phyloP scores from a whole-genome alignment of 2,797 vertebrate species.

The Varecia variegata region DNA sequence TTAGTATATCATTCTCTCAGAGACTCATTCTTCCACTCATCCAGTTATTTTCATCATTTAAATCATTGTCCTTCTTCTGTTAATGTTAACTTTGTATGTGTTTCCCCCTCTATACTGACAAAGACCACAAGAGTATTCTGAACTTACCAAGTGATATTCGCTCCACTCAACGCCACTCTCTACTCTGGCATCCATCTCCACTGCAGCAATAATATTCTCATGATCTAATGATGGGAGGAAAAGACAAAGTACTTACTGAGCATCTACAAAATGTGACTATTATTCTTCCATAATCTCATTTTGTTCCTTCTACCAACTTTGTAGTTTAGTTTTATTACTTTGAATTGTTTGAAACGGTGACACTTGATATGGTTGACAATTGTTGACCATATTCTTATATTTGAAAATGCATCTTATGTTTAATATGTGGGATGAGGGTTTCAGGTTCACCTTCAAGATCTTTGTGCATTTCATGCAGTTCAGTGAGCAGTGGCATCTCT shows the following conservation, averaged over 20 bases:
- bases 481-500: background rate
- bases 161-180: background rate
- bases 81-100: background rate
- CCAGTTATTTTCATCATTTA: background rate
- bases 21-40: background rate
- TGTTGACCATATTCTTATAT: background rate
- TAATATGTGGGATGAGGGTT: too few relatives aligned
- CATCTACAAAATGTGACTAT: too few relatives aligned
- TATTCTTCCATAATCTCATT: background rate
- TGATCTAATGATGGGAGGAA: background rate
- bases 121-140: background rate
- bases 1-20: background rate
- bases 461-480: background rate
- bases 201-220: background rate
- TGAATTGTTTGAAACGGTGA: background rate
- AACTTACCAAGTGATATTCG: background rate
- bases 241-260: background rate
- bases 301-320: background rate
- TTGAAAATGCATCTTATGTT: background rate
- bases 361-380: too few relatives aligned
- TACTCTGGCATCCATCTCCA: background rate
- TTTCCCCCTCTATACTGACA: background rate
- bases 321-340: background rate
- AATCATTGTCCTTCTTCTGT: background rate
- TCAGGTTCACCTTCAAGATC: background rate